Base-by-base conservation (phyloP, 2,797 vertebrate genomes). In the Poeciliopsis paucimaculata region DNA sequence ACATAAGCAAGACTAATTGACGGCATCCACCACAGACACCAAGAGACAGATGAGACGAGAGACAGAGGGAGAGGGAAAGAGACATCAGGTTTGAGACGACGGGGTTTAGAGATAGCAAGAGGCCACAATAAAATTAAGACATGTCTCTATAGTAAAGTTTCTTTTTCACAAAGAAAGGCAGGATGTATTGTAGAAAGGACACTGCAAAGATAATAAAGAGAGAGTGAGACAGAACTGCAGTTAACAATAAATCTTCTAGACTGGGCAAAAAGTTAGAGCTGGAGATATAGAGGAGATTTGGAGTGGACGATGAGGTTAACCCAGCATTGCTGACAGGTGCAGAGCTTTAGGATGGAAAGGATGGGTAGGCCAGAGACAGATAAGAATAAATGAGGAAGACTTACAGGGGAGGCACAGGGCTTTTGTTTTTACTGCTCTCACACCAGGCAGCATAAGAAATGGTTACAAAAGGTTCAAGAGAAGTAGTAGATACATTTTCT, bases 221-320 rank as follows among this genome's bases (percentile, higher is more conserved):
- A 18, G 28, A 76, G 62, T 46, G 26, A 73, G 85, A 84, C 28
- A 41, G 73, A 83, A 76, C 36, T 79, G 26, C 45, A 68, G 34
- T 43, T 41, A 77, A 73, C 64, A 79, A 45, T 74, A 88, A 86
- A 77, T 85, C 73, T 81, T 36, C 26, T 75, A 70, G 78, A 79
- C 23, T 80, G 78, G 82, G 43, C 71, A 80, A 55, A 84, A 82
- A 80, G 31, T 76, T 83, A 31, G 39, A 86, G 80, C 31, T 72
- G 72, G 46, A 64, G 71, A 81, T 87, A 83, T 86, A 64, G 75
- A 81, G 60, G 73, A 79, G 87, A 86, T 90, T 79, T 90, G 82
- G 73, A 85, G 70, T 39, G 75, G 64, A 81, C 72, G 80, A 12
- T 47, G 39, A 78, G 62, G 39, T 81, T 43, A 88, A 75, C 43